Evolutionary conservation across 2,113 vertebrate genomes (phyloP), one percentile per base, ranked within the genome.

Genomic region (Zosterops japonicus): DNA sequence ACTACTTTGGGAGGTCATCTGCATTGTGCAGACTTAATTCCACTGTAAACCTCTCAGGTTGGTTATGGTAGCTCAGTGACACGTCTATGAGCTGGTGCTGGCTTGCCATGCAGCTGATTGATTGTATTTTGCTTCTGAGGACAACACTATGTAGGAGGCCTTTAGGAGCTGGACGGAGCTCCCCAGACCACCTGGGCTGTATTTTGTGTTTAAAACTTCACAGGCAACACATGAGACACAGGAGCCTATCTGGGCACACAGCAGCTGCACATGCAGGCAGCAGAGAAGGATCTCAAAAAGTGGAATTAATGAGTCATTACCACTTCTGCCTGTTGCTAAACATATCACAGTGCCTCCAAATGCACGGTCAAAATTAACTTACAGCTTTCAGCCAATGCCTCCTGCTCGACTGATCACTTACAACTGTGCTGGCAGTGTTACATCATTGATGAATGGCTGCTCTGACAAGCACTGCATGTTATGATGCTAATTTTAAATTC

Each of bases 241-340:
- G 24, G 53, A 60, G 60, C 39, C 56, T 28, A 18, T 39, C 71
- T 49, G 52, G 68, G 55, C 53, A 2, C 10, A 27, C 22, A 57
- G 74, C 81, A 95, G 75, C 79, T 74, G 75, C 24, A 23, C 12
- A 5, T 0, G 8, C 50, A 71, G 36, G 11, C 64, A 63, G 24
- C 31, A 89, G 56, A 21, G 11, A 33, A 33, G 50, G 47, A 39
- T 46, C 81, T 75, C 12, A 53, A 84, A 56, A 60, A 76, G 33
- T 7, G 65, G 71, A 83, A 83, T 90, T 94, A 95, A 84, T 90
- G 84, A 95, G 69, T 86, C 75, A 79, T 85, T 90, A 85, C 50
- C 68, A 24, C 61, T 88, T 76, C 59, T 83, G 68, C 55, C 42
- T 46, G 28, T 60, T 74, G 29, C 83, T 95, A 83, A 95, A 74